Base-by-base conservation (phyloP, 2,888 invertebrate species). In the Polymixis flavicincta region DNA sequence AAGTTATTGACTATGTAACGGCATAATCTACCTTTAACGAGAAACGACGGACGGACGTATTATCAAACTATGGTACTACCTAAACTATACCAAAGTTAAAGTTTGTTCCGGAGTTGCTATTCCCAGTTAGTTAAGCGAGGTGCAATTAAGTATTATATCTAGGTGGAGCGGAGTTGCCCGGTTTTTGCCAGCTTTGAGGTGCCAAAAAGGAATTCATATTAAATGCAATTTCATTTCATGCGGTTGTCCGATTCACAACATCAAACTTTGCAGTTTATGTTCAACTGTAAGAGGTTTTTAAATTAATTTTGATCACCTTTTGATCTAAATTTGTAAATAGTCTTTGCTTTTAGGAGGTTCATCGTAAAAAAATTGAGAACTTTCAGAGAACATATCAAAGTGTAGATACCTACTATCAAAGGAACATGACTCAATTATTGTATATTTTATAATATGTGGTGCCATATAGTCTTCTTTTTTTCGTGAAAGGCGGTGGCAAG, bases 401-500 rank as follows among this genome's bases (percentile, higher is more conserved):
- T 32, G 6, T 60, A 55, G 19, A 17, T 25, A 8, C 65, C 14
- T 50, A 50, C 14, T 50, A 50, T 55, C 48, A 79, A 78, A 80
- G 50, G 65, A 70, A 22, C 71, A 70, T 76, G 48, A 74, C 71
- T 80, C 54, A 78, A 82, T 86, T 82, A 85, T 84, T 72, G 64
- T 83, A 87, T 85, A 82, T 85, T 86, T 83, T 87, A 82, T 78
- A 86, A 82, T 78, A 78, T 77, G 76, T 86, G 82, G 79, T 61
- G 32, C 64, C 83, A 84, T 87, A 88, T 75, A 80, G 75, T 78
- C 70, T 84, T 92, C 88, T 87, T 93, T 93, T 28, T 91, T 86
- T 90, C 87, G 87, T 93, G 93, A 93, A 94, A 94, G 90, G 91
- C 92, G 87, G 87, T 89, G 91, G 91, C 90, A 90, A 93, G 92